Conservation (phyloP, 2,888 invertebrate genomes). For the Rhaphigaster nebulosa region DNA sequence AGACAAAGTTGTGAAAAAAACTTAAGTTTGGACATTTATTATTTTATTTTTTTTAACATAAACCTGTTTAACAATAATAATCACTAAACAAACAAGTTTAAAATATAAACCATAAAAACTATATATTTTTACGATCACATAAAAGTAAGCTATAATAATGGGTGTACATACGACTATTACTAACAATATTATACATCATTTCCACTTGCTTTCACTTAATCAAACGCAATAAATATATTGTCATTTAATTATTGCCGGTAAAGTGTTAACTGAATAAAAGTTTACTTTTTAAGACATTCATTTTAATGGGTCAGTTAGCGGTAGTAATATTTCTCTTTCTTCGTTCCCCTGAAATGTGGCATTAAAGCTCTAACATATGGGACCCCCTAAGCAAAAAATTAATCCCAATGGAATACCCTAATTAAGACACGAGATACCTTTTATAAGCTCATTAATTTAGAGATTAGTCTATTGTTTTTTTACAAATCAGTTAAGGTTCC, state of each 20-base stretch:
- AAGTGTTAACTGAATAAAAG: neutral
- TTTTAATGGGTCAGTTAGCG: neutral
- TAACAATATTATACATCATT: too few relatives aligned
- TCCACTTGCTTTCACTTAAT: too few relatives aligned
- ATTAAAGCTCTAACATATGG: neutral
- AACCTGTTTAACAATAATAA: too few relatives aligned
- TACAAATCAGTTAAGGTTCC: neutral
- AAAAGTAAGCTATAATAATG: too few relatives aligned
- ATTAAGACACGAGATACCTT: neutral
- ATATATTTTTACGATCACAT: too few relatives aligned
- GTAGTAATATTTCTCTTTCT: neutral
- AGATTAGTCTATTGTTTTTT: neutral
- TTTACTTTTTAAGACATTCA: neutral
- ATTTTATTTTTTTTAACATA: neutral
- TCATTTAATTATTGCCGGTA: neutral
- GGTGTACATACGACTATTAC: too few relatives aligned
- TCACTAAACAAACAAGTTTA: too few relatives aligned
- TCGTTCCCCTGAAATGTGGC: neutral
- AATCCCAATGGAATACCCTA: neutral
- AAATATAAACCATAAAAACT: too few relatives aligned
- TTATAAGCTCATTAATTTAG: conserved; percentile 17
- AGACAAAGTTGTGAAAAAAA: neutral
- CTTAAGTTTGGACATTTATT: neutral
- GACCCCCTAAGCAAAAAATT: neutral
- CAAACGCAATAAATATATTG: too few relatives aligned